phyloP scores from a whole-genome alignment of 2,797 vertebrate species.

The Pogoniulus pusillus region DNA sequence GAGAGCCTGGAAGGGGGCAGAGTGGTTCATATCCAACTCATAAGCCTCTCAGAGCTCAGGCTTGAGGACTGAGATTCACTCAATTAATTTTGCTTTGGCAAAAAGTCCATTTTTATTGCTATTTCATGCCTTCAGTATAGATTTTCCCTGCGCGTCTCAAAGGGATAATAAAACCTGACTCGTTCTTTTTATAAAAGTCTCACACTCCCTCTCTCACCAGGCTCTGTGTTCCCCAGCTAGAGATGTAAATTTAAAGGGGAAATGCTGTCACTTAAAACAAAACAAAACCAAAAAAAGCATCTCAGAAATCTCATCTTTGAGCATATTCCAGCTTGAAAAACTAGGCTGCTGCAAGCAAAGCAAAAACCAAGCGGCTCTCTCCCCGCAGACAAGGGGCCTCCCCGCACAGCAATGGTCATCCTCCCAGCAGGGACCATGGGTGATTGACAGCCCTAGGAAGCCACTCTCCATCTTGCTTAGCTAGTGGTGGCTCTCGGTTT shows the following conservation, averaged over 20 bases:
- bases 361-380: conserved; percentile 1
- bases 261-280: conserved; percentile 69
- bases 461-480: background rate
- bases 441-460: background rate
- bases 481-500: background rate
- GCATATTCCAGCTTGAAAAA: conserved; percentile 31
- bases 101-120: conserved; percentile 77
- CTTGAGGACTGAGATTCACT: conserved; percentile 68
- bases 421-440: background rate
- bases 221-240: conserved; percentile 63
- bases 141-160: conserved; percentile 78
- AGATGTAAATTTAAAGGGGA: conserved; percentile 60
- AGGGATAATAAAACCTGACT: conserved; percentile 78
- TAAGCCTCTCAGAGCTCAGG: conserved; percentile 61
- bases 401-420: background rate
- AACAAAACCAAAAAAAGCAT: conserved; percentile 66
- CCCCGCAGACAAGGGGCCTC: background rate
- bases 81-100: conserved; percentile 77
- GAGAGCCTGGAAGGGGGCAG: conserved; percentile 45
- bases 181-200: conserved; percentile 73
- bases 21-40: conserved; percentile 57
- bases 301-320: conserved; percentile 48
- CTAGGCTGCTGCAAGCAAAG: conserved; percentile 39
- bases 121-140: conserved; percentile 75
- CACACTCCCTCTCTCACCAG: conserved; percentile 62